Conservation (phyloP, 1,140 invertebrate species). For the Caenorhabditis latens region DNA sequence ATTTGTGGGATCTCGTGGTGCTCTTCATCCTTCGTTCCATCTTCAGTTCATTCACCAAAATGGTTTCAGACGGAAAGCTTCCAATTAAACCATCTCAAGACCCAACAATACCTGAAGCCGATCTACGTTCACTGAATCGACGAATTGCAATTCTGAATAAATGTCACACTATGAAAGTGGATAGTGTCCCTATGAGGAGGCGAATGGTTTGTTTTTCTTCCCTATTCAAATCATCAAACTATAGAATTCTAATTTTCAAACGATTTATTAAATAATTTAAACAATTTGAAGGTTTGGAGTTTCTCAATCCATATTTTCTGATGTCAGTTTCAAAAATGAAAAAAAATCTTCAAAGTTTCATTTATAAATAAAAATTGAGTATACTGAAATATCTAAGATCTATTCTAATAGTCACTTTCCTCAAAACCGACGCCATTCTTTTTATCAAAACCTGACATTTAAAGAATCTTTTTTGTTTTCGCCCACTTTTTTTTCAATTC, state of each 20-base stretch:
- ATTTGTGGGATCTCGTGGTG: not conserved
- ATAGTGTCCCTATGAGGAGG: conserved; percentile 59
- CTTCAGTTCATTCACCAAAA: not conserved
- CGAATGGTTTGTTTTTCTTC: conserved; percentile 48
- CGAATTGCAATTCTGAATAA: conserved; percentile 60
- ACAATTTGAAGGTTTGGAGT: too few species aligned
- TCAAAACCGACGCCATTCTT: not conserved
- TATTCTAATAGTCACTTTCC: not conserved
- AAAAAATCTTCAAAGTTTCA: too few species aligned
- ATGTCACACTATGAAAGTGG: conserved; percentile 64
- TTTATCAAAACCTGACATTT: not conserved
- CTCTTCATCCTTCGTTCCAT: not conserved
- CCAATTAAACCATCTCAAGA: conserved; percentile 53
- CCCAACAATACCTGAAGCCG: conserved; percentile 57
- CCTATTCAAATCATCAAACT: not conserved
- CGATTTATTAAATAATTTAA: not conserved
- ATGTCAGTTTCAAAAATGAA: too few species aligned
- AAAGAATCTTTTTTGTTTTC: not conserved
- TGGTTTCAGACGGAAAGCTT: conserved; percentile 61
- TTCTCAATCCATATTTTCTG: too few species aligned
- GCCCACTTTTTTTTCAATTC: not conserved
- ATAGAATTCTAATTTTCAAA: not conserved
- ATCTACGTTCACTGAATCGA: conserved; percentile 49
- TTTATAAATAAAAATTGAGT: too few species aligned
- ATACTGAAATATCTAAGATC: not conserved